Evolutionary conservation across 2,888 invertebrate genomes (phyloP).

Genomic region (Agelastica alni): DNA sequence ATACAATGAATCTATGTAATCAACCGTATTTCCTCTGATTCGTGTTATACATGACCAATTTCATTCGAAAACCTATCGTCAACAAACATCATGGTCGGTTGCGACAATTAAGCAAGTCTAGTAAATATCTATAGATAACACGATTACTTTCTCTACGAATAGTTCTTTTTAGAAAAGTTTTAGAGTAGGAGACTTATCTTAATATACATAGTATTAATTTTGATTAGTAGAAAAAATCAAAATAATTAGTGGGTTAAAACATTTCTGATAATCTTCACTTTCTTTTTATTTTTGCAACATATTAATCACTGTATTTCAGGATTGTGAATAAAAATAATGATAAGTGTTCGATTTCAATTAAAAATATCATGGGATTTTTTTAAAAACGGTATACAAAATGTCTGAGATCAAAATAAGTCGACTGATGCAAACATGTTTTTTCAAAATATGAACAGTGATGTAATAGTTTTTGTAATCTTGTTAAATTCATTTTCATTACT

Average conservation of each 20-base stretch:
- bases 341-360: too few species aligned
- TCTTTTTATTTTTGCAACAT: conserved; percentile 11
- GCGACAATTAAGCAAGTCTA: not conserved
- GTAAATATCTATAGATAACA: not conserved
- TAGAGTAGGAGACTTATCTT: conserved; percentile 10
- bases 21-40: not conserved
- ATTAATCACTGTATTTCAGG: too few species aligned
- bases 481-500: too few species aligned
- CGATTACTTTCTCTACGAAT: conserved; percentile 3
- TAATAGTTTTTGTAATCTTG: too few species aligned
- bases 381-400: too few species aligned
- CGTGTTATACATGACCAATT: not conserved
- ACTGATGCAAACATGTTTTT: too few species aligned
- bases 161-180: not conserved
- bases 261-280: conserved; percentile 8
- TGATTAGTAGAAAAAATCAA: conserved; percentile 15
- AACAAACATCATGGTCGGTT: not conserved
- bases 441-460: too few species aligned
- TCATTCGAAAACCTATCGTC: not conserved
- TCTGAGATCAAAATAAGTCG: too few species aligned
- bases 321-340: too few species aligned
- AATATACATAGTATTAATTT: conserved; percentile 8
- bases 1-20: not conserved
- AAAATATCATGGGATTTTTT: too few species aligned
- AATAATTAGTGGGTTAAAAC: conserved; percentile 10